Percentiles rank a stretch among this genome's conserved stretches.
These are phyloP conservation scores for Coturnix japonica DNA, from an alignment of 2,113 vertebrate species.

Conservation along the genomic window DNA sequence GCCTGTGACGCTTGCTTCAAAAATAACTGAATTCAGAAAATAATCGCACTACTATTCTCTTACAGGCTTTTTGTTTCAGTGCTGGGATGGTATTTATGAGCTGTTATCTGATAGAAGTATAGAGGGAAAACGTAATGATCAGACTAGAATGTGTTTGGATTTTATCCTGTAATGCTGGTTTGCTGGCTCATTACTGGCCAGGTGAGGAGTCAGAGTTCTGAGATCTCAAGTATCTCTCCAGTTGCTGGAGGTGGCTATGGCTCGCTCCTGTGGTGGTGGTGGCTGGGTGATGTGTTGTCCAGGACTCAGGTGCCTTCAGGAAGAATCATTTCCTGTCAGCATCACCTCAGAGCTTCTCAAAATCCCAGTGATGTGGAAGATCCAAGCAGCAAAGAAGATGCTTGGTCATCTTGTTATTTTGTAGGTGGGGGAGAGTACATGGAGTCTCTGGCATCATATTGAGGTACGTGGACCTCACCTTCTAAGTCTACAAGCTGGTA, in stretches of 20 bases:
- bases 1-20: background rate
- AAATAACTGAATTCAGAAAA: background rate
- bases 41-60: background rate
- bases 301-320: background rate
- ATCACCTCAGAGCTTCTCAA: background rate
- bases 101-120: background rate
- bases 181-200: background rate
- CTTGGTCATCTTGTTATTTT: accelerated
- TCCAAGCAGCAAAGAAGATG: background rate
- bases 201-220: background rate
- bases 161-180: background rate
- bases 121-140: background rate
- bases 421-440: background rate
- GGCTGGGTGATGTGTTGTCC: accelerated
- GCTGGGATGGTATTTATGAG: background rate
- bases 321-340: background rate
- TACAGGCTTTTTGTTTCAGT: background rate
- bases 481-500: accelerated
- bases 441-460: accelerated
- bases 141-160: background rate
- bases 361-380: background rate
- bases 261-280: accelerated
- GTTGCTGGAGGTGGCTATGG: background rate
- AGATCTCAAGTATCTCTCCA: background rate
- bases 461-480: background rate